Evolutionary conservation across 2,888 invertebrate species (phyloP), one percentile per base, ranked within the genome.

Genomic region (Lithosia quadra): DNA sequence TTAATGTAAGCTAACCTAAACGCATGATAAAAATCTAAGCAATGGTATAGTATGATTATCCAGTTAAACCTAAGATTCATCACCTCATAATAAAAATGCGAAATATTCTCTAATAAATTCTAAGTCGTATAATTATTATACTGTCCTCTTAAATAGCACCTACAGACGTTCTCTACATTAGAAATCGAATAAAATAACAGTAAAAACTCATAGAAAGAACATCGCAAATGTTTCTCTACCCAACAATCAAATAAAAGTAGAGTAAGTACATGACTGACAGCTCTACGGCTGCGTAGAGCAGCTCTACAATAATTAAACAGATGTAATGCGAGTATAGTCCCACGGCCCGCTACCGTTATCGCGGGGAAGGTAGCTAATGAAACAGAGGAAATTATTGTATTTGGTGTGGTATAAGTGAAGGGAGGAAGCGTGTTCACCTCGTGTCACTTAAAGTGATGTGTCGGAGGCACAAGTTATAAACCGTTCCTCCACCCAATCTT

Each of bases 271-370:
- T 66, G 70, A 70, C 34, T 71, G 70, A 67, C 70, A 67, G 64
- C 39, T 64, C 49, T 64, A 67, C 64, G 61, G 22, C 60, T 60
- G 28, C 61, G 49, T 67, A 61, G 49, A 67, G 64, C 64, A 60
- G n/a, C 43, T 67, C 49, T 71, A 64, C 64, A 60, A 64, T 67
- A 83, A 84, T 84, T 83, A 84, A 87, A 83, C 80, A 74, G 76
- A 78, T 75, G 81, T 82, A 83, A 82, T 81, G 80, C 77, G 79
- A 73, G 78, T 79, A 75, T 76, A 75, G 79, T 88, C 88, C 80
- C 88, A 88, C 88, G 88, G 81, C 75, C 75, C 59, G 75, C 71
- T 83, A 84, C 86, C 87, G 87, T 87, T 87, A 87, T 83, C 81
- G 79, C 71, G 71, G 73, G 73, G 77, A 85, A 84, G 83, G 78